Evolutionary conservation across 2,888 invertebrate genomes (phyloP).

Genomic region (Stenoptilia bipunctidactyla): DNA sequence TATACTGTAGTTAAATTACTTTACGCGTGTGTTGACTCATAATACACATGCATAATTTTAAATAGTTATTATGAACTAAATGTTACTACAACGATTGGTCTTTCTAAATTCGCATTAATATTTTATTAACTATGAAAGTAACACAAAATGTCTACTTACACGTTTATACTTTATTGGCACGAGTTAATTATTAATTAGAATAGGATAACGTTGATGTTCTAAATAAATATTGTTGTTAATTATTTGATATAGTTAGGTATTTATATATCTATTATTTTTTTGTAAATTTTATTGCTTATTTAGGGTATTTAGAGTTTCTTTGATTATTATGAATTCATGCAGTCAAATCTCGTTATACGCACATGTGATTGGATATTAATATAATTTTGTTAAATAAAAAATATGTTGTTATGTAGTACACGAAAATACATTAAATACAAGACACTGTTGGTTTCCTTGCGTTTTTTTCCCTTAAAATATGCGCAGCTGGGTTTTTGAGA

Average conservation of each 20-base stretch:
- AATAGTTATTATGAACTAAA: slow-evolving; percentile 7
- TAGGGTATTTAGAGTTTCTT: slow-evolving; percentile 20
- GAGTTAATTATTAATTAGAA: slow-evolving; percentile 37
- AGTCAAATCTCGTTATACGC: slow-evolving; percentile 77
- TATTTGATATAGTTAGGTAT: slow-evolving; percentile 18
- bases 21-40: background rate
- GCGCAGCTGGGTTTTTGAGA: background rate
- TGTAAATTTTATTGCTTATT: slow-evolving; percentile 16
- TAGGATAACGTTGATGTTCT: slow-evolving; percentile 37
- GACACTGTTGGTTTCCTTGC: slow-evolving; percentile 1
- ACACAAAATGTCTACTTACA: slow-evolving; percentile 40
- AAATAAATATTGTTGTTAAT: slow-evolving; percentile 11
- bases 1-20: background rate
- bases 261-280: slow-evolving; percentile 26
- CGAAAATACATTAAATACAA: background rate
- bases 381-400: background rate
- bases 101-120: slow-evolving; percentile 26
- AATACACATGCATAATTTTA: background rate
- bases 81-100: slow-evolving; percentile 47
- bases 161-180: slow-evolving; percentile 59
- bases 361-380: background rate
- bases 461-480: background rate
- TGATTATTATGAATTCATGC: slow-evolving; percentile 48
- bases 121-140: slow-evolving; percentile 22
- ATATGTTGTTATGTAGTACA: slow-evolving; percentile 1